Evolutionary conservation across 2,113 vertebrate genomes (phyloP), one percentile per base, ranked within the genome.

Genomic region (Lampris incognitus): DNA sequence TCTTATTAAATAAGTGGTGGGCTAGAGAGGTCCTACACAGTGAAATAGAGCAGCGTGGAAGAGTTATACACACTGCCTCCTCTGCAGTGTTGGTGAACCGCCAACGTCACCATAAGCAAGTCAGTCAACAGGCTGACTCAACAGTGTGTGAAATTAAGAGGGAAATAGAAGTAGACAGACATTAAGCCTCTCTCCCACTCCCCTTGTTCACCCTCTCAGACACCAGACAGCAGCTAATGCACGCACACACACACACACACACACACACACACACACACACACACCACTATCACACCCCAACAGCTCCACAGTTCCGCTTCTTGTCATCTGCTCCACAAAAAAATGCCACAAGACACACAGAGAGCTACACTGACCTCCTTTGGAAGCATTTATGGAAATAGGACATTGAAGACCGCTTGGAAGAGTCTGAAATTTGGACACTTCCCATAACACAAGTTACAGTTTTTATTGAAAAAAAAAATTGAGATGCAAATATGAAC

Each of bases 101-200:
- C 86, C 87, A 85, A 85, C 81, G 76, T 86, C 88, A 79, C 92
- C 87, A 86, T 87, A 85, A 92, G 91, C 91, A 90, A 24, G 88
- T 86, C 90, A 89, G 87, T 90, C 88, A 91, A 89, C 88, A 83
- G 90, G 85, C 90, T 85, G 89, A 91, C 83, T 91, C 91, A 93
- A 92, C 91, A 91, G 90, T 86, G 90, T 92, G 89, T 93, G 91
- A 93, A 93, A 93, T 93, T 90, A 93, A 92, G 91, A 91, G 83
- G 89, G 90, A 91, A 93, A 91, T 91, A 89, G 89, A 92, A 92
- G 90, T 85, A 86, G 92, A 89, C 91, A 90, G 90, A 91, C 90
- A 91, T 91, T 92, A 92, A 91, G 87, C 87, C 79, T 82, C 81
- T 84, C 78, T 81, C 84, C 66, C 88, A 87, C 84, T 86, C 85